phyloP scores from a whole-genome alignment of 2,113 vertebrate species.

The Taurulus bubalis region DNA sequence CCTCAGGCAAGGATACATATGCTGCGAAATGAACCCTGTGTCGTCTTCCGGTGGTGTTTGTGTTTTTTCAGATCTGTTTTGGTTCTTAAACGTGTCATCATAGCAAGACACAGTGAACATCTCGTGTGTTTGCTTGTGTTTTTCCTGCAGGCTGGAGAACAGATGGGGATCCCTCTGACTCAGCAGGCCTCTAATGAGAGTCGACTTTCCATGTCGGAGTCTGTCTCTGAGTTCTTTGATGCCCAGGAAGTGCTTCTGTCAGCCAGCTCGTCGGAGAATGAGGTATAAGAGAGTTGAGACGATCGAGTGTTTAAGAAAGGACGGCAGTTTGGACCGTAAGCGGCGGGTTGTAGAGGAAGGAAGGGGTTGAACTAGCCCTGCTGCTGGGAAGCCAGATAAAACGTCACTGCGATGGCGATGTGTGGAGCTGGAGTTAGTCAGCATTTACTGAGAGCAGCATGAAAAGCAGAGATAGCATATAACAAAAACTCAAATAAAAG shows the following conservation, averaged over 20 bases:
- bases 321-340: background rate
- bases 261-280: slow-evolving; percentile 97
- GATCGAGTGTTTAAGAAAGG: background rate
- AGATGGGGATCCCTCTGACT: slow-evolving; percentile 93
- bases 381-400: slow-evolving; percentile 54
- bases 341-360: slow-evolving; percentile 11
- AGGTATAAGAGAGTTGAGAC: slow-evolving; percentile 81
- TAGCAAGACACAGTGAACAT: slow-evolving; percentile 32
- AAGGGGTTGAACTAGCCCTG: slow-evolving; percentile 8
- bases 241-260: slow-evolving; percentile 98
- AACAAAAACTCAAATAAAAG: slow-evolving; percentile 38
- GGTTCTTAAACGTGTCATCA: slow-evolving; percentile 43
- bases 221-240: slow-evolving; percentile 98
- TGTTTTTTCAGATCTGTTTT: slow-evolving; percentile 36
- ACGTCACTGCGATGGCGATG: slow-evolving; percentile 6
- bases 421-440: slow-evolving; percentile 47
- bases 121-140: slow-evolving; percentile 54
- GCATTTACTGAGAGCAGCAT: slow-evolving; percentile 51
- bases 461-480: slow-evolving; percentile 34
- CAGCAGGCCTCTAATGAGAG: slow-evolving; percentile 98
- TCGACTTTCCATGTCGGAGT: slow-evolving; percentile 99
- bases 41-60: slow-evolving; percentile 34
- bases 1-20: slow-evolving; percentile 48
- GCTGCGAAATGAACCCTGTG: slow-evolving; percentile 29
- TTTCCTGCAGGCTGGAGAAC: slow-evolving; percentile 86